A percentile compares a stretch with the other conserved stretches of the same genome.
Evolutionary conservation across 2,797 vertebrate genomes (phyloP).

Genomic region (Mus minutoides): DNA sequence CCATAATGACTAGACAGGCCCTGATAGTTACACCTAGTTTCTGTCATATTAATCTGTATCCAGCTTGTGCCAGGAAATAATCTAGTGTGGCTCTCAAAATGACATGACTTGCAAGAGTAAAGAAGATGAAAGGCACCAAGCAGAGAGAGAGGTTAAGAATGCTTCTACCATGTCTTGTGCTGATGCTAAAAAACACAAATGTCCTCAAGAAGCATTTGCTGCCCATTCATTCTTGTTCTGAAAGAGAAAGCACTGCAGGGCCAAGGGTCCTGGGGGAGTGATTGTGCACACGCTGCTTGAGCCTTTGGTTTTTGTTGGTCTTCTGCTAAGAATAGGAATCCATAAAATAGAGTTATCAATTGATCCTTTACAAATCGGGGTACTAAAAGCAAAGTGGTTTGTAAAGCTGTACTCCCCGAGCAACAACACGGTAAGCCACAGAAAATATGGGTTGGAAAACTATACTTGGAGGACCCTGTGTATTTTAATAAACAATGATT

Average conservation of each 20-base stretch:
- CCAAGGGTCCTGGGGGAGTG: not conserved
- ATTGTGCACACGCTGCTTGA: too few species aligned
- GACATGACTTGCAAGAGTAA: not conserved
- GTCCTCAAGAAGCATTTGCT: not conserved
- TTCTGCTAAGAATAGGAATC: not conserved
- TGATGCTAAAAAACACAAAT: not conserved
- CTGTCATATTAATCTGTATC: not conserved
- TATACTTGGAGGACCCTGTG: not conserved
- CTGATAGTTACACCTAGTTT: not conserved
- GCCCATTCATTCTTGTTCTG: not conserved
- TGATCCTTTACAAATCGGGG: not conserved
- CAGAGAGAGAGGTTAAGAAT: not conserved
- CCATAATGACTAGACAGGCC: not conserved
- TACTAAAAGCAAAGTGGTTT: constrained; percentile 19
- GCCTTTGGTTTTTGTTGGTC: not conserved
- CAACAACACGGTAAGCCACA: not conserved
- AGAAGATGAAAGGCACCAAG: not conserved
- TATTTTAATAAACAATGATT: constrained; percentile 18
- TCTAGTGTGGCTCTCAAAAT: not conserved
- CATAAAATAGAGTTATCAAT: not conserved
- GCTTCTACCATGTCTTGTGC: not conserved
- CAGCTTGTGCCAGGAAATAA: not conserved
- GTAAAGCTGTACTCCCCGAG: not conserved
- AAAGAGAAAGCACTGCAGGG: not conserved
- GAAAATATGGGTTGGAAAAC: not conserved